Conservation (phyloP, 2,888 invertebrate genomes). For the Drosophila lutescens region DNA sequence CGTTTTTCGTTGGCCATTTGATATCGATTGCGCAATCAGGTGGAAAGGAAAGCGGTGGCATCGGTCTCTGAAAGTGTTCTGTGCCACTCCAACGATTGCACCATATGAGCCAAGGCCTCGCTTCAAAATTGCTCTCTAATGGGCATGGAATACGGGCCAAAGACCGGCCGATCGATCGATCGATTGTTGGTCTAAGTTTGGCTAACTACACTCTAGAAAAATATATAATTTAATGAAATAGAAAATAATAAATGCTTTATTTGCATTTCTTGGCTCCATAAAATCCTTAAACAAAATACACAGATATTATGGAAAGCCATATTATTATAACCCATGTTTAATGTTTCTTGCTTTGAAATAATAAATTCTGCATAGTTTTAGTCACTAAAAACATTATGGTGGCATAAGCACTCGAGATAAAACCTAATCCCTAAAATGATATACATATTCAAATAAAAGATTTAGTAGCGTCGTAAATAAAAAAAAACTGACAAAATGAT, state of each 20-base stretch:
- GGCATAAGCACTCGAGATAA: not conserved
- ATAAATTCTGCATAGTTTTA: too few species aligned
- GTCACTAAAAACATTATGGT: too few species aligned
- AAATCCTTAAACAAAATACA: too few species aligned
- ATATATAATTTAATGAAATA: not conserved
- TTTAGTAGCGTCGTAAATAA: not conserved
- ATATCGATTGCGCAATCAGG: constrained; percentile 56
- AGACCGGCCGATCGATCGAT: constrained; percentile 23
- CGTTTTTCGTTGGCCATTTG: constrained; percentile 31
- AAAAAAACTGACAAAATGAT: not conserved
- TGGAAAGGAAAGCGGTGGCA: constrained; percentile 26
- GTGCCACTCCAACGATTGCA: constrained; percentile 36
- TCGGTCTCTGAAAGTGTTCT: constrained; percentile 20
- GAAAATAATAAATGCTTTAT: too few species aligned
- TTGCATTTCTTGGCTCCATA: too few species aligned
- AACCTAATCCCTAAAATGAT: not conserved
- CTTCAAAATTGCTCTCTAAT: constrained; percentile 41
- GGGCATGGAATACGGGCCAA: constrained; percentile 19
- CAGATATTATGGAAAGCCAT: too few species aligned
- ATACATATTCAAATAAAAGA: not conserved
- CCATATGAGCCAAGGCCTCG: constrained; percentile 38
- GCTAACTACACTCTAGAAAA: constrained; percentile 23
- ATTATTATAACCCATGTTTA: too few species aligned
- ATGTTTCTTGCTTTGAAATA: too few species aligned
- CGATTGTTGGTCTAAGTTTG: constrained; percentile 29